These are phyloP conservation scores for Mimachlamys varia DNA, from an alignment of 2,888 invertebrate species.

Conservation along the genomic window DNA sequence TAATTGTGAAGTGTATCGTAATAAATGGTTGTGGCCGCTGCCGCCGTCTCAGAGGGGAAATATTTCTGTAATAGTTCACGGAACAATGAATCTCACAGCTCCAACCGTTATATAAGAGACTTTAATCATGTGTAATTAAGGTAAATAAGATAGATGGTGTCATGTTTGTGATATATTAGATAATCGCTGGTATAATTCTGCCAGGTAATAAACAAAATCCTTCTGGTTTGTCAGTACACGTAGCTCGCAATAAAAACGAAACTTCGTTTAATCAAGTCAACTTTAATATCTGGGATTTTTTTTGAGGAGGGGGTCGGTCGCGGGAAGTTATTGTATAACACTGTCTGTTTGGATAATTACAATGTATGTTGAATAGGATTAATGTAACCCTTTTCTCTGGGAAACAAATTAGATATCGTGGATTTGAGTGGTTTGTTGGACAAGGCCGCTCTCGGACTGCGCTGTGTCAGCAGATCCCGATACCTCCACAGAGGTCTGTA, in stretches of 20 bases:
- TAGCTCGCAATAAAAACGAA: no score
- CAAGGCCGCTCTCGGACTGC: no score
- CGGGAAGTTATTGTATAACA: no score
- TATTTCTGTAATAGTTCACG: neutral
- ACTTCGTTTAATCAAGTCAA: no score
- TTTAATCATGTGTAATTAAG: neutral
- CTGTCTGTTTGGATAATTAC: neutral
- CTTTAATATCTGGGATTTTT: neutral
- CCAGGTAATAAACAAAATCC: neutral
- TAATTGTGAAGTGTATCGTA: neutral
- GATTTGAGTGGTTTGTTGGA: no score
- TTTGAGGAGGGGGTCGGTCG: no score
- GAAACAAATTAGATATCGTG: no score
- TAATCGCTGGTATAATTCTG: neutral
- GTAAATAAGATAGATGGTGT: conserved; percentile 3
- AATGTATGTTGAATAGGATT: neutral
- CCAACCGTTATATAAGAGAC: neutral
- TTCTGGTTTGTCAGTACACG: neutral
- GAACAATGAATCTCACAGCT: conserved; percentile 1
- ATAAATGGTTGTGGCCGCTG: neutral
- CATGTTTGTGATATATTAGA: neutral
- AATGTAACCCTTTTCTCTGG: no score
- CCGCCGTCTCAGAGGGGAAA: neutral
- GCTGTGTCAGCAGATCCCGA: no score
- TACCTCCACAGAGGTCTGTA: no score